These are phyloP conservation scores for Leptinotarsa peninsularis DNA, from an alignment of 2,888 invertebrate species.

Conservation along the genomic window DNA sequence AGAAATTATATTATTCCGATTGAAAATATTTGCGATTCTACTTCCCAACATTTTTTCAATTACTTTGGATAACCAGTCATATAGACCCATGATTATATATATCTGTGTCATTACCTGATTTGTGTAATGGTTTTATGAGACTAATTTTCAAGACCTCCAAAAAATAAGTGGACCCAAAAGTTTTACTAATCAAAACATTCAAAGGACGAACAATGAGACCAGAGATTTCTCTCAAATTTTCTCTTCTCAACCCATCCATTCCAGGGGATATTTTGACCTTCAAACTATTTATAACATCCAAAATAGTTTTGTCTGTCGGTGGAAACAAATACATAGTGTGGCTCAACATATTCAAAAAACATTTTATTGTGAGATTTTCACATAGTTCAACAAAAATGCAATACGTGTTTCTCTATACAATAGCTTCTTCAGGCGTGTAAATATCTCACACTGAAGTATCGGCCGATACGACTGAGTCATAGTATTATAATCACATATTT, in stretches of 20 bases:
- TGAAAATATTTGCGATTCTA: neutral
- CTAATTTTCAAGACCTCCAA: neutral
- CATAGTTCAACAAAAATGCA: neutral
- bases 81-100: neutral
- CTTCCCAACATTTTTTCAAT: constrained; percentile 11
- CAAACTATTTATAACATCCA: constrained; percentile 7
- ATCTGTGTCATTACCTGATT: neutral
- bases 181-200: neutral
- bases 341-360: neutral
- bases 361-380: neutral
- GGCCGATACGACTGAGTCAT: too few relatives aligned
- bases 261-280: constrained; percentile 14
- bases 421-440: too few relatives aligned
- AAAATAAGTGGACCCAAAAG: constrained; percentile 1
- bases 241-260: neutral
- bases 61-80: constrained; percentile 7
- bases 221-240: constrained; percentile 6
- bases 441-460: too few relatives aligned
- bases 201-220: neutral
- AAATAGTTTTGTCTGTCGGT: neutral
- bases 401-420: too few relatives aligned
- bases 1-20: neutral
- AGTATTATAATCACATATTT: too few relatives aligned
- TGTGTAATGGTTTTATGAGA: constrained; percentile 4
- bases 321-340: constrained; percentile 5